These are phyloP conservation scores for Tolypeutes matacus DNA, from an alignment of 2,797 vertebrate genomes.

Conservation along the genomic window DNA sequence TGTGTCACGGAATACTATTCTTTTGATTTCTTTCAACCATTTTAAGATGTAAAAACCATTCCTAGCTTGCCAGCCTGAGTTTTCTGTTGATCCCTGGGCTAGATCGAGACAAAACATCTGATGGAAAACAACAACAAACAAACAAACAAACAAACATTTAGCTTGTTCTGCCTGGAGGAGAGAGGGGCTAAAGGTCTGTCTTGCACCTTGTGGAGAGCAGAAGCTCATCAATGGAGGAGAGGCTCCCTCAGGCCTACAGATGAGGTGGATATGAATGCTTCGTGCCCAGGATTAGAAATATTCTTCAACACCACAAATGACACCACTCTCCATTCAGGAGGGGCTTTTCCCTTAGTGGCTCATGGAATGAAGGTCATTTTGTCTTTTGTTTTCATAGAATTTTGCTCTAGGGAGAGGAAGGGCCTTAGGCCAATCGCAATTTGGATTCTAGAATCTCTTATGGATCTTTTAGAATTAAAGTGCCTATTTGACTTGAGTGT, in stretches of 20 bases:
- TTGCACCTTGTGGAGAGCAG: not conserved
- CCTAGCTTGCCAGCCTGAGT: not conserved
- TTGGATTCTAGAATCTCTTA: not conserved
- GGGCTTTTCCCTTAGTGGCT: not conserved
- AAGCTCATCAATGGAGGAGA: not conserved
- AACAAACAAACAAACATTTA: not conserved
- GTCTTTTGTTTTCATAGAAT: slow-evolving; percentile 18
- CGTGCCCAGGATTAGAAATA: not conserved
- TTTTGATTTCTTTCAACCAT: not conserved
- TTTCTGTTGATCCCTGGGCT: not conserved
- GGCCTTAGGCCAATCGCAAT: not conserved
- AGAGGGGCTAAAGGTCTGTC: not conserved
- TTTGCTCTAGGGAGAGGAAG: not conserved
- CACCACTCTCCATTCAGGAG: not conserved
- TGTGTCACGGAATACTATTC: not conserved
- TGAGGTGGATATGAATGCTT: not conserved
- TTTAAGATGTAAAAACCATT: not conserved
- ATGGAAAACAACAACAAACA: not conserved
- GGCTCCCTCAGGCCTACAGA: not conserved
- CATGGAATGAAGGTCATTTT: not conserved
- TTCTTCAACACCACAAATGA: not conserved
- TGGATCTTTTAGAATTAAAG: not conserved
- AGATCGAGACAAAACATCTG: slow-evolving; percentile 6
- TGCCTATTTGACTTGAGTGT: not conserved
- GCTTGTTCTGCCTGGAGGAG: not conserved